Conservation (phyloP, 1,140 invertebrate genomes). For the Melanaphis sacchari region DNA sequence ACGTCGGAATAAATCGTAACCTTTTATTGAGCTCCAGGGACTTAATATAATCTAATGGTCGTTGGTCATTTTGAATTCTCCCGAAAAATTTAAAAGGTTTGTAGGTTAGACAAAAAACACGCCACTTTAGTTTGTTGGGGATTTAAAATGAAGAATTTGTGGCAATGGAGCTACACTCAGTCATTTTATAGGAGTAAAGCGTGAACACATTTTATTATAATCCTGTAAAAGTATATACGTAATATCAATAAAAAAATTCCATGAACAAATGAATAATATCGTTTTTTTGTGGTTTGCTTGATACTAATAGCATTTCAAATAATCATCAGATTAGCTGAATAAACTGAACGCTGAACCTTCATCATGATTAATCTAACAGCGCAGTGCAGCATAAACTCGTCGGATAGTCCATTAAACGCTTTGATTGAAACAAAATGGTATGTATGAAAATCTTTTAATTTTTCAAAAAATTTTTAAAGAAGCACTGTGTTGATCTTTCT, state of each 20-base stretch:
- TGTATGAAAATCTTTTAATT: conserved; percentile 66
- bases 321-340: background rate
- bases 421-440: conserved; percentile 87
- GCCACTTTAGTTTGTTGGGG: no score
- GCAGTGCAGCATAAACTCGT: conserved; percentile 91
- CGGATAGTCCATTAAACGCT: conserved; percentile 93
- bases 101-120: no score
- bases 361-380: conserved; percentile 98
- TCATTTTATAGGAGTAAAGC: no score
- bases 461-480: conserved; percentile 77
- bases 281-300: background rate
- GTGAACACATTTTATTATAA: no score
- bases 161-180: no score
- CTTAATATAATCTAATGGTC: background rate
- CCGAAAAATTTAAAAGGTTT: no score
- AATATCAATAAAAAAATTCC: no score
- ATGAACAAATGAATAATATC: no score
- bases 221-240: no score
- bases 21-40: background rate
- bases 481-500: conserved; percentile 92
- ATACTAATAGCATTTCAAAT: background rate
- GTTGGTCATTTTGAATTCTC: no score
- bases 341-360: conserved; percentile 84
- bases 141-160: no score
- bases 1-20: background rate